Evolutionary conservation across 2,797 vertebrate species (phyloP), one percentile per base, ranked within the genome.

Genomic region (Mico argentatus): DNA sequence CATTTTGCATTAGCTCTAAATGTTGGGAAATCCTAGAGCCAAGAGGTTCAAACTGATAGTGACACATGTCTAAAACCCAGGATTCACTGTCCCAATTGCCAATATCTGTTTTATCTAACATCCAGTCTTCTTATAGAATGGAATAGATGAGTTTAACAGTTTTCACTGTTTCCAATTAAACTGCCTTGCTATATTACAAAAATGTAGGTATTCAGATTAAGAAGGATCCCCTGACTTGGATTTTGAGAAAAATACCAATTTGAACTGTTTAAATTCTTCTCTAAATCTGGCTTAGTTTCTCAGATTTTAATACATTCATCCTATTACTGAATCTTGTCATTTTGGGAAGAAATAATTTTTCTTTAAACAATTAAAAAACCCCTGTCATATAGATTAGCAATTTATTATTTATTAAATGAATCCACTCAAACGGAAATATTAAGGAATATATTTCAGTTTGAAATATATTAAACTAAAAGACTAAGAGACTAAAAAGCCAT

Each of bases 1-100:
- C 97, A 99, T 98, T 98, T 98, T 98, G 97, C 98, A 98, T 99
- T 95, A 98, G 97, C 82, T 98, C 88, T 97, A 91, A 98, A 96
- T 97, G 98, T 97, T 82, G 96, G 98, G 98, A 98, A 98, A 98
- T 97, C 97, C 98, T 98, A 98, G 98, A 67, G 96, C 98, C 98
- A 98, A 98, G 98, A 95, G 96, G 91, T 96, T 98, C 97, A 92
- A 97, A 96, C 94, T 91, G 33, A 96, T 98, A 98, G 98, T 97
- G 98, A 98, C 97, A 98, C 90, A 95, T 97, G 98, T 98, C 98
- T 98, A 98, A 98, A 95, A 96, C 92, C 64, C 4, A 1, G 87
- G 97, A 98, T 98, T 98, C 67, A 44, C 98, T 61, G 5, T 96
- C 97, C 52, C 52, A 73, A 79, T 96, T 98, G 98, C 98, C 98